These are phyloP conservation scores for Aleiodes leptofemur DNA, from an alignment of 2,888 invertebrate species.

Conservation along the genomic window DNA sequence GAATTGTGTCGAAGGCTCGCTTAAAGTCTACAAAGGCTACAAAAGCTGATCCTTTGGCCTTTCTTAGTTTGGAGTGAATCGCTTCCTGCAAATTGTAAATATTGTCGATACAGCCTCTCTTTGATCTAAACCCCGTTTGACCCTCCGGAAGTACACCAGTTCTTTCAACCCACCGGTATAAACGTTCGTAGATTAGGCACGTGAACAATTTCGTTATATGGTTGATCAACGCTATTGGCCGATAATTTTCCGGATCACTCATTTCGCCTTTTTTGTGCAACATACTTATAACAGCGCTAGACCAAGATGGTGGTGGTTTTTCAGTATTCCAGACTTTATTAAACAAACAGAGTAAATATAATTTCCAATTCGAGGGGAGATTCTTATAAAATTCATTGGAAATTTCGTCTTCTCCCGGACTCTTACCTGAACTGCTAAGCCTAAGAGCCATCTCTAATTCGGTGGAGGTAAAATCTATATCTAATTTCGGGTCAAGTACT, in stretches of 20 bases:
- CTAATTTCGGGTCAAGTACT: neutral
- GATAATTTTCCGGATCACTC: conserved; percentile 52
- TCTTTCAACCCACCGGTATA: conserved; percentile 50
- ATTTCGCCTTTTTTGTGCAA: conserved; percentile 43
- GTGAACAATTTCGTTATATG: conserved; percentile 49
- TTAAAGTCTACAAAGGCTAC: neutral
- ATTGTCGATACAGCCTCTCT: neutral
- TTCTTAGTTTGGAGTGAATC: neutral
- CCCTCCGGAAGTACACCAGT: conserved; percentile 46
- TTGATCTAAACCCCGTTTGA: conserved; percentile 31
- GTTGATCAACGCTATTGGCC: conserved; percentile 56
- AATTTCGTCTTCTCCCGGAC: neutral
- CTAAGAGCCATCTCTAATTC: neutral
- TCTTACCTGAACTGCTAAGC: neutral
- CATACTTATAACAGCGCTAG: neutral
- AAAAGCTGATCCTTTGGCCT: neutral
- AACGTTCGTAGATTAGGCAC: neutral
- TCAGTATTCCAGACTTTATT: conserved; percentile 26
- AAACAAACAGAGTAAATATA: conserved; percentile 36
- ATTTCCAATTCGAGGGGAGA: conserved; percentile 32
- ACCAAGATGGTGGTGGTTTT: neutral
- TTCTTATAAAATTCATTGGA: conserved; percentile 38
- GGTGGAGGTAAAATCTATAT: neutral
- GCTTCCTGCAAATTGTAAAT: neutral
- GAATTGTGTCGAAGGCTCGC: neutral